Evolutionary conservation across 2,113 vertebrate species (phyloP).

Genomic region (Nanorana parkeri): DNA sequence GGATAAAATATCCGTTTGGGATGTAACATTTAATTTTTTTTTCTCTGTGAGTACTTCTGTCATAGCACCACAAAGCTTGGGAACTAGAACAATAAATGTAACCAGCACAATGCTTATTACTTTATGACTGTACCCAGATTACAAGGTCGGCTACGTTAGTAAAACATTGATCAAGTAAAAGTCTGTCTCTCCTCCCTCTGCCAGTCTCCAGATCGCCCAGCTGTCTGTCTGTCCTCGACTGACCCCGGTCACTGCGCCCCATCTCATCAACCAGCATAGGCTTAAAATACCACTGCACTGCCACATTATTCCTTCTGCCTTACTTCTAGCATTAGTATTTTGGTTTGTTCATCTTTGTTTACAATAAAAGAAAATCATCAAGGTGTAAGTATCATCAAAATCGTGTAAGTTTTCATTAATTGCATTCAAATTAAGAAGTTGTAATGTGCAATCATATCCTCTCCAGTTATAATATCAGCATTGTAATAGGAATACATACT

Average conservation of each 20-base stretch:
- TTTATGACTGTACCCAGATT: not conserved
- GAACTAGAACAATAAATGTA: not conserved
- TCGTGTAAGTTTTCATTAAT: no score
- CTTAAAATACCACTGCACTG: not conserved
- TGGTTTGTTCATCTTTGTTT: not conserved
- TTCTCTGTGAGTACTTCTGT: no score
- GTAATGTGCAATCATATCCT: no score
- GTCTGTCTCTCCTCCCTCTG: not conserved
- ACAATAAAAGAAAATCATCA: no score
- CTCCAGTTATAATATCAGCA: no score
- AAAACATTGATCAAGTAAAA: not conserved
- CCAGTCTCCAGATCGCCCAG: conserved; percentile 22
- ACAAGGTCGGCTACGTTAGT: not conserved
- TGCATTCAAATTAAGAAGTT: no score
- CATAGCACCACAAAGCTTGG: no score
- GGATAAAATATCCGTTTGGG: no score
- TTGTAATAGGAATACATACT: no score
- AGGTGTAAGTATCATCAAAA: no score
- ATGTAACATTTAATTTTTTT: no score
- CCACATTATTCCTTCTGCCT: not conserved
- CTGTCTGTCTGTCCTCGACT: conserved; percentile 31
- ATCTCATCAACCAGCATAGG: conserved; percentile 10
- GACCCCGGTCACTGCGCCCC: conserved; percentile 3
- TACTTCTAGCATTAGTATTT: not conserved
- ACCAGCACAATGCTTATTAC: not conserved